Evolutionary conservation across 2,888 invertebrate genomes (phyloP).

Genomic region (Phyllotreta striolata): DNA sequence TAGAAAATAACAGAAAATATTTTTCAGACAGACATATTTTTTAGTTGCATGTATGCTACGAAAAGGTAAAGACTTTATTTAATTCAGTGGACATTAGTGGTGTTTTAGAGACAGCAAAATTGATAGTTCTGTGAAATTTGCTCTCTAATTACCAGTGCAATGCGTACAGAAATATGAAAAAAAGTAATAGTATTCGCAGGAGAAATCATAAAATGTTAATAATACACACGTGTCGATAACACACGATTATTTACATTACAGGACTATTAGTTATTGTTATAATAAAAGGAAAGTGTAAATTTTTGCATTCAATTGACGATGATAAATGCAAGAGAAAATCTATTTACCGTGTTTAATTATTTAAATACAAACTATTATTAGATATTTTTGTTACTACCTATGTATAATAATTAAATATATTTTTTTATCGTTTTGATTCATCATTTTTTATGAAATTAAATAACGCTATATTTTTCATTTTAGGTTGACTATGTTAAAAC

Average conservation of each 20-base stretch:
- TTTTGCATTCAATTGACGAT: slow-evolving; percentile 6
- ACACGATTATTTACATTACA: slow-evolving; percentile 12
- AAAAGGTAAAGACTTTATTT: too few relatives aligned
- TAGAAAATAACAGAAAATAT: too few relatives aligned
- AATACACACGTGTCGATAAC: slow-evolving; percentile 1
- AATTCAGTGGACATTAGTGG: too few relatives aligned
- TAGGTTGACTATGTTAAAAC: slow-evolving; percentile 41
- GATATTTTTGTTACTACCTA: too few relatives aligned
- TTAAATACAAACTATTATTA: too few relatives aligned
- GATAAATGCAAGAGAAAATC: slow-evolving; percentile 1
- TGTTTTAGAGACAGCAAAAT: not conserved
- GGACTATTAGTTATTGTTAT: slow-evolving; percentile 12
- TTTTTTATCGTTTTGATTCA: too few relatives aligned
- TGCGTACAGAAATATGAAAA: not conserved
- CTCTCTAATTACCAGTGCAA: slow-evolving; percentile 3
- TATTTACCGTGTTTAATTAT: too few relatives aligned
- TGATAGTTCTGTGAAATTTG: slow-evolving; percentile 8
- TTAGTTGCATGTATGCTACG: too few relatives aligned
- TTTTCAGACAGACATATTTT: too few relatives aligned
- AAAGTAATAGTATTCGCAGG: slow-evolving; percentile 18
- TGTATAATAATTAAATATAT: too few relatives aligned
- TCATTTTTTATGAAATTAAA: slow-evolving; percentile 1
- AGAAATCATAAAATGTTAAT: slow-evolving; percentile 28
- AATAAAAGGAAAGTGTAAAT: slow-evolving; percentile 25
- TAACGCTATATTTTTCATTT: slow-evolving; percentile 16